Evolutionary conservation across 2,113 vertebrate species (phyloP).

Genomic region (Capreolus pygargus): DNA sequence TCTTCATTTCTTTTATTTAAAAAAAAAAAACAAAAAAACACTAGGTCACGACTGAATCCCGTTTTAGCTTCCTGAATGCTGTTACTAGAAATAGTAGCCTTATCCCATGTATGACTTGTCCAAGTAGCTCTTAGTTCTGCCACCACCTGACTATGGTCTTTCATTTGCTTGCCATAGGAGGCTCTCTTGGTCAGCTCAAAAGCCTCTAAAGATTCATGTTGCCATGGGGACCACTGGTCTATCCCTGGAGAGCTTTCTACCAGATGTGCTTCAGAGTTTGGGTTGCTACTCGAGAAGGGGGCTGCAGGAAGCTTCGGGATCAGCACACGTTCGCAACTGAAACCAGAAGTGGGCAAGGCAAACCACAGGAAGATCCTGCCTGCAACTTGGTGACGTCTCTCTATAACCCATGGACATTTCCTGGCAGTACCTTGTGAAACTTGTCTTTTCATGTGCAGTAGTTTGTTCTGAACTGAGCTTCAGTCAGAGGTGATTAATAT

Average conservation of each 20-base stretch:
- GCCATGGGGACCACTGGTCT: neutral
- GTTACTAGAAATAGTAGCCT: neutral
- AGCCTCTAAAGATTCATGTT: neutral
- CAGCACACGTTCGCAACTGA: slow-evolving; percentile 43
- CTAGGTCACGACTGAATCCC: neutral
- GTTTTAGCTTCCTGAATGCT: neutral
- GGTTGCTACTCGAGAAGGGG: slow-evolving; percentile 10
- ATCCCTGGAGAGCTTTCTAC: neutral
- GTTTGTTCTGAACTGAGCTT: slow-evolving; percentile 31
- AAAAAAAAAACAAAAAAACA: neutral
- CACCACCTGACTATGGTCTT: neutral
- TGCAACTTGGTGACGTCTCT: slow-evolving; percentile 32
- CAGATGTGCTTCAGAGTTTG: neutral
- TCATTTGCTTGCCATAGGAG: neutral
- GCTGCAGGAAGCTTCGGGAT: neutral
- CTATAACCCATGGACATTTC: slow-evolving; percentile 43
- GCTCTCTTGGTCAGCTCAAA: neutral
- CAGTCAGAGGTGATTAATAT: slow-evolving; percentile 50
- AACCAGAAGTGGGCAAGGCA: slow-evolving; percentile 47
- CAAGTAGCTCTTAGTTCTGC: neutral
- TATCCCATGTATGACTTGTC: neutral
- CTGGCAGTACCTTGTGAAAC: slow-evolving; percentile 60
- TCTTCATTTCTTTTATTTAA: neutral
- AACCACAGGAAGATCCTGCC: slow-evolving; percentile 63
- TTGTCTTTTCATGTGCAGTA: slow-evolving; percentile 47